A percentile compares a stretch with the other conserved stretches of the same genome.
Conservation (phyloP, 2,113 vertebrate species). For the Ctenodactylus gundi region DNA sequence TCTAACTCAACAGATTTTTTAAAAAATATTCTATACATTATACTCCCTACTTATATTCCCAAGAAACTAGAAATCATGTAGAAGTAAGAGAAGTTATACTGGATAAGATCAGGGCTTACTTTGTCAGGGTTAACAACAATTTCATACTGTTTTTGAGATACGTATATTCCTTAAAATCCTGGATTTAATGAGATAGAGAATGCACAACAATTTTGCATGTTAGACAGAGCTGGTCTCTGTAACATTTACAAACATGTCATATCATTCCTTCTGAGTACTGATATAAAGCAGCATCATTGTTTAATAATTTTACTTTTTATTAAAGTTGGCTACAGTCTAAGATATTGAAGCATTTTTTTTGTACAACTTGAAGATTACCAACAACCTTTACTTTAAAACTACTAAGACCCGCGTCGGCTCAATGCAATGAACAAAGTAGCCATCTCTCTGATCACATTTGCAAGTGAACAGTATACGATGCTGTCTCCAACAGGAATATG, state of each 20-base stretch:
- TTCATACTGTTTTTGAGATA: neutral
- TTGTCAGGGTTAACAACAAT: neutral
- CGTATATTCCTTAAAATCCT: neutral
- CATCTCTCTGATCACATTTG: slow-evolving; percentile 19
- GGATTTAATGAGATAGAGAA: neutral
- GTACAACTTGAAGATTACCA: neutral
- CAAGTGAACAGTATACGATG: neutral
- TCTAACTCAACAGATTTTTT: no score
- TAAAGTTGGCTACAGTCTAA: neutral
- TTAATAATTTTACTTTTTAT: slow-evolving; percentile 35
- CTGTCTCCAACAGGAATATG: neutral
- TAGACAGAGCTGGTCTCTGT: neutral
- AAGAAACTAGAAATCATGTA: neutral
- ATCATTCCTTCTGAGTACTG: neutral
- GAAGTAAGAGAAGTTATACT: neutral
- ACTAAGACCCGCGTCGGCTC: neutral
- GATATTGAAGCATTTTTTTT: neutral
- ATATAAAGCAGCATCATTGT: neutral
- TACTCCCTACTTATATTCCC: neutral
- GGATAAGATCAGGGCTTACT: neutral
- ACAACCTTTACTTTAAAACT: slow-evolving; percentile 7
- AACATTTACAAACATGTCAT: neutral
- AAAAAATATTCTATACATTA: no score
- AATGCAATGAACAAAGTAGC: neutral
- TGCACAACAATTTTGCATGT: neutral